phyloP scores from a whole-genome alignment of 2,113 vertebrate genomes.

The Monarcha castaneiventris region DNA sequence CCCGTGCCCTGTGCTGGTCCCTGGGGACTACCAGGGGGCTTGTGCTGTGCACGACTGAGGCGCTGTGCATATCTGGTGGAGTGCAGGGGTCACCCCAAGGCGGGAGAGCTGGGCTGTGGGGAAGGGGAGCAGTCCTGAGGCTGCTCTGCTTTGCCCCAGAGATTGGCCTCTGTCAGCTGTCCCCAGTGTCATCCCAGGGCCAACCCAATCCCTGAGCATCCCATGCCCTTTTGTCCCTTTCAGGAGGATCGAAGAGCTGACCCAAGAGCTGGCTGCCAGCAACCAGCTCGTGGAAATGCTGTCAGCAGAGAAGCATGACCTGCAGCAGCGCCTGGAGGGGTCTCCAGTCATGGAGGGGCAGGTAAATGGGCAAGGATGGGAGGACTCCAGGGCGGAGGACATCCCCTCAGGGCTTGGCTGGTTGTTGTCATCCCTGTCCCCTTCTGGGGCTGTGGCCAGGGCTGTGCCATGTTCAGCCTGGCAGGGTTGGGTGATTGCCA shows the following conservation, averaged over 20 bases:
- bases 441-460: neutral
- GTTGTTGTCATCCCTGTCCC: neutral
- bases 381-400: accelerated
- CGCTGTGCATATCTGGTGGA: accelerated
- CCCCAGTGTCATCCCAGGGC: neutral
- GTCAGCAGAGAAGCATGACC: constrained; percentile 70
- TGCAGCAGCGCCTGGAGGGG: constrained; percentile 67
- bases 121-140: neutral
- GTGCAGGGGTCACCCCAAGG: neutral
- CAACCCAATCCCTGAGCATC: neutral
- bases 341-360: constrained; percentile 44
- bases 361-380: constrained; percentile 53
- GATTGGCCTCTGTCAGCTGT: neutral
- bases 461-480: neutral
- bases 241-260: constrained; percentile 82
- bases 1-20: neutral
- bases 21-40: neutral
- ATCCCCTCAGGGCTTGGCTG: accelerated
- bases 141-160: neutral
- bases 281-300: constrained; percentile 75
- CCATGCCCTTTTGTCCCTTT: neutral
- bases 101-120: neutral
- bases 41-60: neutral
- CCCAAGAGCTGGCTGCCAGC: constrained; percentile 75
- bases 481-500: accelerated